Evolutionary conservation across 2,888 invertebrate species (phyloP), one percentile per base, ranked within the genome.

Genomic region (Microplitis deprimator): DNA sequence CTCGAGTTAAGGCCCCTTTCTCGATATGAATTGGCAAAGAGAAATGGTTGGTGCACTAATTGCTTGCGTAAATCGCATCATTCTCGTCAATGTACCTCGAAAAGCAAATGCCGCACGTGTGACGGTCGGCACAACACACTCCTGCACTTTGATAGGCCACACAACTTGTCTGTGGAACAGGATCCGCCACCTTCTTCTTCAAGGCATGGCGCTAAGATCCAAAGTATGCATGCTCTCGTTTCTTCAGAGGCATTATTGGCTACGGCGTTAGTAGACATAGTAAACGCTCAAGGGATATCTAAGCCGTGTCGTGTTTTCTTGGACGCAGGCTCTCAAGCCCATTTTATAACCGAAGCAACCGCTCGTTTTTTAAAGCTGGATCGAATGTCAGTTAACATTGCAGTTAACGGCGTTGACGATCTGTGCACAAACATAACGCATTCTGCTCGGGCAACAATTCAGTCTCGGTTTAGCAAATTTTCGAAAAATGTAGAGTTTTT

Each of bases 301-400:
- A 62, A 50, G 8, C 73, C 50, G 8, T 81, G 81, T 75, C 79
- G 83, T 60, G 81, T 79, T 6, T 62, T 83, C 5, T 75, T 83
- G 29, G 82, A 82, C 64, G 75, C 77, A 13, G 82, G 82, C 13
- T 80, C 80, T 7, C 82, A 83, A 73, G 76, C 79, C 3, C 79
- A 79, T 38, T 71, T 83, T 41, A 71, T 82, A 6, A 80, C 80
- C 8, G 69, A 76, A 29, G 40, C 77, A 50, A 67, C 68, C 8
- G 73, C 64, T 3, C 62, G 65, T 17, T 61, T 71, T 62, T 68
- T 79, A 41, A 69, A 70, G 8, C 38, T 79, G n/a, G 8, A 59
- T 16, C 65, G 71, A 20, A 76, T 60, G 59, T 62, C n/a, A 16
- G 75, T 50, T 39, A 73, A 76, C 17, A 67, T 77, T 20, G 40